Evolutionary conservation across 2,797 vertebrate genomes (phyloP).

Genomic region (Rhynchotus rufescens): DNA sequence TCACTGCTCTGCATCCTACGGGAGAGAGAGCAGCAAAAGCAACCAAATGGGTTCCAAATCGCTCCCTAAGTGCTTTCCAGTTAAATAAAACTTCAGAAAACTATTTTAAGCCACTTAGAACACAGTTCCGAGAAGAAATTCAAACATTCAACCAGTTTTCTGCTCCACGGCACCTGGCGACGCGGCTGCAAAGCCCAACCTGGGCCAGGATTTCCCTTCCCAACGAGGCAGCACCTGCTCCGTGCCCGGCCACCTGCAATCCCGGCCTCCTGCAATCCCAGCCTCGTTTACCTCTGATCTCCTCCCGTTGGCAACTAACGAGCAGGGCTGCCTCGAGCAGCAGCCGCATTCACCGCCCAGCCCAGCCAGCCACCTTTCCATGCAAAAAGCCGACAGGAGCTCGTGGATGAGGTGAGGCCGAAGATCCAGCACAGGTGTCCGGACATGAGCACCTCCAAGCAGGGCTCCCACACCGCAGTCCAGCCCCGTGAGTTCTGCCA

Average conservation of each 20-base stretch:
- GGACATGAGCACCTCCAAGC: fast-evolving
- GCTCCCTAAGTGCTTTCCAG: conserved; percentile 55
- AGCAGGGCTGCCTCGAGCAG: not conserved
- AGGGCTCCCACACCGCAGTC: not conserved
- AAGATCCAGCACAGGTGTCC: not conserved
- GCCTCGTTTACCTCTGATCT: too few relatives aligned
- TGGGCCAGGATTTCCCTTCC: not conserved
- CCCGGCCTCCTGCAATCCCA: not conserved
- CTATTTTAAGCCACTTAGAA: conserved; percentile 23
- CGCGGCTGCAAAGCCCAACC: fast-evolving
- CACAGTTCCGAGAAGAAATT: not conserved
- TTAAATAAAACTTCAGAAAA: conserved; percentile 32
- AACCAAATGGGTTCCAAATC: conserved; percentile 57
- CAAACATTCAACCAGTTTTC: not conserved
- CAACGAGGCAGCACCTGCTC: not conserved
- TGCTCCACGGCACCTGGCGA: not conserved
- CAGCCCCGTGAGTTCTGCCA: fast-evolving
- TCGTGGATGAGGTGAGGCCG: too few relatives aligned
- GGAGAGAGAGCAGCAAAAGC: conserved; percentile 47
- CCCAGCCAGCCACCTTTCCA: not conserved
- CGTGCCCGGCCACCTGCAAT: fast-evolving
- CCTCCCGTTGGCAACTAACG: fast-evolving
- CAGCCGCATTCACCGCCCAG: not conserved
- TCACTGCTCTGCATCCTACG: conserved; percentile 58
- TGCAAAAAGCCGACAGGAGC: not conserved